These are phyloP conservation scores for Cyrtodaria siliqua DNA, from an alignment of 2,888 invertebrate genomes.

Conservation along the genomic window DNA sequence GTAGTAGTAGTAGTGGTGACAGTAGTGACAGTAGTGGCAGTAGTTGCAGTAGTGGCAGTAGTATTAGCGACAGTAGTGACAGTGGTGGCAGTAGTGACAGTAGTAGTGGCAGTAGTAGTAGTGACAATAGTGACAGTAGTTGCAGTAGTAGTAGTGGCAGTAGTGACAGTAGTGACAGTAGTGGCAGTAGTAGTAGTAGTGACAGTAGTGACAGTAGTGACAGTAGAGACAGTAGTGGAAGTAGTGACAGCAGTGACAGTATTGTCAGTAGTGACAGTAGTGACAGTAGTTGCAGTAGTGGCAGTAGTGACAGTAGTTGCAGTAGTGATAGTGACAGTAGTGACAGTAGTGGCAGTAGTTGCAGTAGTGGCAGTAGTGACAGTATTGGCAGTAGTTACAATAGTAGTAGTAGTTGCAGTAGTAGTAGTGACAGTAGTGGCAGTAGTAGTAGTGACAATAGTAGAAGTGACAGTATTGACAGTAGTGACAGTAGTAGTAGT, in stretches of 20 bases:
- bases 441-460: too few species aligned
- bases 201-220: conserved; percentile 11
- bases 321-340: conserved; percentile 11
- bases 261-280: conserved; percentile 6
- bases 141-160: too few species aligned
- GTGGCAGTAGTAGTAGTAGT: conserved; percentile 12
- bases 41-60: conserved; percentile 25
- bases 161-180: too few species aligned
- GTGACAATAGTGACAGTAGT: conserved; percentile 7
- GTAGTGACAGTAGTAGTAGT: too few species aligned
- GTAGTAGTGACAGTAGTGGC: too few species aligned
- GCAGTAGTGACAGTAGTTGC: conserved; percentile 8
- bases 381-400: background rate
- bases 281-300: background rate
- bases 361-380: conserved; percentile 4
- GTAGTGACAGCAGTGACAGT: conserved; percentile 7
- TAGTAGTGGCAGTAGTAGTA: conserved; percentile 1
- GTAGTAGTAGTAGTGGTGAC: background rate
- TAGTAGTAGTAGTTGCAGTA: too few species aligned
- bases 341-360: conserved; percentile 6
- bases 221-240: too few species aligned
- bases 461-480: too few species aligned
- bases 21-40: conserved; percentile 11
- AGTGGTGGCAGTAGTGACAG: conserved; percentile 5
- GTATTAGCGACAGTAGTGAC: conserved; percentile 7